Conservation (phyloP, 2,888 invertebrate genomes). For the Muscina levida region DNA sequence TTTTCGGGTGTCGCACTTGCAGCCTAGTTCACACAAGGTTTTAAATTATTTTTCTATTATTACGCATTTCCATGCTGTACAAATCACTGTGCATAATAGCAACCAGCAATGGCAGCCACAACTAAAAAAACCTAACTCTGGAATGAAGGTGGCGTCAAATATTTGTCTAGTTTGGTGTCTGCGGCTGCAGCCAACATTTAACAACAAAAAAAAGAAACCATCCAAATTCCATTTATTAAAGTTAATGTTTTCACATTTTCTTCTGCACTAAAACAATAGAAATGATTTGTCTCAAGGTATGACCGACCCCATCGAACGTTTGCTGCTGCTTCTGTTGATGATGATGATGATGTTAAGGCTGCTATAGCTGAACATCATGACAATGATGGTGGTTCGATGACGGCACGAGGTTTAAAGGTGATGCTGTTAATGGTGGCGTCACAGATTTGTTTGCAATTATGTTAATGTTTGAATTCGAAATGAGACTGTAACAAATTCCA, state of each 20-base stretch:
- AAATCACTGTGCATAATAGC: too few species aligned
- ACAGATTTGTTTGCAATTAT: slow-evolving; percentile 62
- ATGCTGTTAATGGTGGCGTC: slow-evolving; percentile 54
- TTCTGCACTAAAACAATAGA: slow-evolving; percentile 19
- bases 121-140: slow-evolving; percentile 18
- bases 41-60: too few species aligned
- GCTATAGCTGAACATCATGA: not conserved
- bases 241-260: too few species aligned
- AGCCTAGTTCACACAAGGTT: too few species aligned
- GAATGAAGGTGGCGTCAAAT: slow-evolving; percentile 62
- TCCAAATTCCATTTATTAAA: too few species aligned
- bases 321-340: not conserved
- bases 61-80: too few species aligned
- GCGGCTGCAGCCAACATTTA: not conserved
- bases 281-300: slow-evolving; percentile 32
- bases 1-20: too few species aligned
- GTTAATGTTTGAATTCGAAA: slow-evolving; percentile 59
- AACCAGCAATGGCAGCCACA: slow-evolving; percentile 1
- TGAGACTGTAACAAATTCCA: slow-evolving; percentile 39
- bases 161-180: slow-evolving; percentile 54
- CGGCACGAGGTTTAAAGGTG: not conserved
- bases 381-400: slow-evolving; percentile 1
- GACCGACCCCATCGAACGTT: not conserved
- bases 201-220: not conserved
- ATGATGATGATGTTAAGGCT: not conserved